A percentile compares a stretch with the other conserved stretches of the same genome.
Conservation (phyloP, 2,797 vertebrate genomes). For the Tinamus major region DNA sequence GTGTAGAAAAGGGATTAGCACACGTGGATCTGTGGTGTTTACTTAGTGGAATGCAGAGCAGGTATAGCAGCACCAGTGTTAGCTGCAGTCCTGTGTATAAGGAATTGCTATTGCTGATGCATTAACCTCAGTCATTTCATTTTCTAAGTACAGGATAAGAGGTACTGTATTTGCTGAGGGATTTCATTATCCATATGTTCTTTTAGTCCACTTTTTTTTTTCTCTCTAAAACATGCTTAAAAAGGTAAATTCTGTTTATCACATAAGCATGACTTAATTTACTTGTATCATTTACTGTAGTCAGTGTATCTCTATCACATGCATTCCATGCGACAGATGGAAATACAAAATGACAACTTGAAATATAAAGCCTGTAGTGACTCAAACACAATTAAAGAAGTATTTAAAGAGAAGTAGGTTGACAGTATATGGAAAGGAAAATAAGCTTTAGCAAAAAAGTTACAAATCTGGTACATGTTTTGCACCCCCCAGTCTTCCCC, state of each 20-base stretch:
- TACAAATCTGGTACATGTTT: background rate
- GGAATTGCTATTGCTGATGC: background rate
- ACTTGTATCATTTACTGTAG: background rate
- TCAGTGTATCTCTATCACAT: background rate
- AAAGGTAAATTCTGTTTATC: background rate
- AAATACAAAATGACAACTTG: constrained; percentile 53
- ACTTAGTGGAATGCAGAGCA: background rate
- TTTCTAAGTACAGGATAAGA: background rate
- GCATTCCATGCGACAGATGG: constrained; percentile 55
- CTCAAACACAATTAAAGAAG: constrained; percentile 55
- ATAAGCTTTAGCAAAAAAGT: background rate
- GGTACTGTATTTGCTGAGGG: background rate
- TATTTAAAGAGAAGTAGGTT: constrained; percentile 52
- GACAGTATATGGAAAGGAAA: constrained; percentile 32
- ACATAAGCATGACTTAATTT: background rate
- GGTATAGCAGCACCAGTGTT: background rate
- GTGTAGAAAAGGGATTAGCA: background rate
- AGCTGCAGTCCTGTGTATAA: background rate
- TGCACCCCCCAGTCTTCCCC: background rate
- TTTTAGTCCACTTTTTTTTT: background rate
- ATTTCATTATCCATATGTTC: background rate
- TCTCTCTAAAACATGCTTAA: background rate
- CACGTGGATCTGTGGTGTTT: background rate
- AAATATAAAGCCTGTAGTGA: constrained; percentile 29
- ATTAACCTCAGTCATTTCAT: background rate